phyloP scores from a whole-genome alignment of 2,888 invertebrate genomes.

The Stictocephala bisonia region DNA sequence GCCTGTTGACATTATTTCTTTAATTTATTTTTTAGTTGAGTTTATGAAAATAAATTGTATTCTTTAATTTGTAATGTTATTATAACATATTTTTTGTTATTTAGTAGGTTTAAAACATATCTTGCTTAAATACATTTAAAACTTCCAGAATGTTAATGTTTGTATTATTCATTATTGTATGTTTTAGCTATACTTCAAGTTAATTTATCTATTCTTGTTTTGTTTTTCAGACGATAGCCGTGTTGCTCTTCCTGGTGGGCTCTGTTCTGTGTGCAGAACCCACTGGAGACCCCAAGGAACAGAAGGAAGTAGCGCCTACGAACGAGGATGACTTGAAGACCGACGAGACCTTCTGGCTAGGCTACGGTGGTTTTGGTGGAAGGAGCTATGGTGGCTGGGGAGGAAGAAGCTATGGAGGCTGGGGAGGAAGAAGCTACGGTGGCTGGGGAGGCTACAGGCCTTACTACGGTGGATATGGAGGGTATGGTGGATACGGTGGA shows the following conservation, averaged over 20 bases:
- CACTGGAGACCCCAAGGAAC: background rate
- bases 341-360: background rate
- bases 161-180: no score
- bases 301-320: background rate
- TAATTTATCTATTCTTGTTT: no score
- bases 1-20: no score
- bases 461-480: background rate
- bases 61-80: no score
- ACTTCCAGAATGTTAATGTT: no score
- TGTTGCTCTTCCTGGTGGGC: background rate
- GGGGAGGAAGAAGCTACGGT: background rate
- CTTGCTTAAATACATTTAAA: no score
- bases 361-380: constrained; percentile 2
- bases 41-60: no score
- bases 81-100: no score
- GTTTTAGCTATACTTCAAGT: no score
- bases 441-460: background rate
- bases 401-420: background rate
- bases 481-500: constrained; percentile 27
- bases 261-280: background rate
- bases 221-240: background rate
- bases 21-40: no score
- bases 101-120: no score
- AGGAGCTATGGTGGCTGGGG: background rate
- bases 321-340: constrained; percentile 13